A percentile compares a stretch with the other conserved stretches of the same genome.
Evolutionary conservation across 1,140 invertebrate species (phyloP).

Genomic region (Trichomalopsis sarcophagae): DNA sequence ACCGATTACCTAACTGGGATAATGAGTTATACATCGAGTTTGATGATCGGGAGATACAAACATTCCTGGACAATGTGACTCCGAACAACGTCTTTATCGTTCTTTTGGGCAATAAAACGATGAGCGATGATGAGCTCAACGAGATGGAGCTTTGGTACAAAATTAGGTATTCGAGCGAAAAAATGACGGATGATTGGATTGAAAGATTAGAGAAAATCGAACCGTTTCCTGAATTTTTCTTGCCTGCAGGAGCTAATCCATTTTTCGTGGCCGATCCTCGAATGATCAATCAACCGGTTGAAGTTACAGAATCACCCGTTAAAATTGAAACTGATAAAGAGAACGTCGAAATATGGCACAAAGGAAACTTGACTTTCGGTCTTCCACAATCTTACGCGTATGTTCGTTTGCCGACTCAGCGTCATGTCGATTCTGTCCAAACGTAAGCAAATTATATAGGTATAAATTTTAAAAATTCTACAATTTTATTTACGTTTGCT

Average conservation of each 20-base stretch:
- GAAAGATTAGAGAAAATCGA: slow-evolving; percentile 77
- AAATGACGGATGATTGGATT: slow-evolving; percentile 78
- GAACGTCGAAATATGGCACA: slow-evolving; percentile 86
- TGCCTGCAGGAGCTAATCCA: slow-evolving; percentile 84
- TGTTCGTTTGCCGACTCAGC: slow-evolving; percentile 83
- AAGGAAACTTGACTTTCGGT: slow-evolving; percentile 88
- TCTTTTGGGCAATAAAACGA: slow-evolving; percentile 68
- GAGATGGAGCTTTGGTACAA: slow-evolving; percentile 83
- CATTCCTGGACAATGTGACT: slow-evolving; percentile 80
- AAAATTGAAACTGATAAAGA: slow-evolving; percentile 78
- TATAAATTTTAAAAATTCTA: not conserved
- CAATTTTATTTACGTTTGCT: slow-evolving; percentile 74
- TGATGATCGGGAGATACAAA: slow-evolving; percentile 81
- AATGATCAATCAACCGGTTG: slow-evolving; percentile 73
- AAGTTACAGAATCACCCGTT: slow-evolving; percentile 75
- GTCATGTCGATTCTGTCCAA: slow-evolving; percentile 76
- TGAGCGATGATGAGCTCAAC: slow-evolving; percentile 75
- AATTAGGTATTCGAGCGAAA: slow-evolving; percentile 78
- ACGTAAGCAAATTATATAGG: slow-evolving; percentile 75
- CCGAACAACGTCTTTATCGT: slow-evolving; percentile 86
- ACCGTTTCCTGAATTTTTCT: slow-evolving; percentile 76
- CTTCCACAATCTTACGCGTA: slow-evolving; percentile 81
- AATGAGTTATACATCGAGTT: slow-evolving; percentile 86
- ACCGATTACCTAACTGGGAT: slow-evolving; percentile 88
- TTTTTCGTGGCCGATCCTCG: slow-evolving; percentile 90